A percentile compares a stretch with the other conserved stretches of the same genome.
These are phyloP conservation scores for Lutra lutra DNA, from an alignment of 2,797 vertebrate genomes.

Conservation along the genomic window DNA sequence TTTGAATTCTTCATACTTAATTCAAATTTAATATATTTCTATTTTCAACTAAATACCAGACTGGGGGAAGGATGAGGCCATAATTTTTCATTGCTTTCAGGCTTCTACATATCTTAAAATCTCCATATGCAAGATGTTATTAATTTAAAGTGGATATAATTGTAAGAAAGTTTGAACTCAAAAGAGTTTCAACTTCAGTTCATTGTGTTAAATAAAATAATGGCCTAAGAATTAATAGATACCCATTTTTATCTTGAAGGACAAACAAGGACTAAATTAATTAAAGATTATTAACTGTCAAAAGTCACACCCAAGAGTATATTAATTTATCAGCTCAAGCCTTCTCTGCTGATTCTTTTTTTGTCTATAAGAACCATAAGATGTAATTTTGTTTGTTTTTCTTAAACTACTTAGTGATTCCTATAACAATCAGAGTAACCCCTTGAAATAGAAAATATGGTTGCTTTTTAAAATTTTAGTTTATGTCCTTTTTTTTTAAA, in stretches of 20 bases:
- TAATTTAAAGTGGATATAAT: conserved; percentile 33
- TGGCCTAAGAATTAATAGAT: conserved; percentile 7
- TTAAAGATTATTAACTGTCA: conserved; percentile 60
- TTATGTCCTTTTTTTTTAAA: neutral
- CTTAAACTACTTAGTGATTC: neutral
- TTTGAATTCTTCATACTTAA: neutral
- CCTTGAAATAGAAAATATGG: neutral
- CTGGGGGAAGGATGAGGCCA: neutral
- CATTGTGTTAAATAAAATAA: neutral
- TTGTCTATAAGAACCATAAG: neutral
- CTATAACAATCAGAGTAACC: neutral
- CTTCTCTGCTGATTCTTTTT: conserved; percentile 23
- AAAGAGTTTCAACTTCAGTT: neutral
- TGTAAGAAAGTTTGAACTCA: neutral
- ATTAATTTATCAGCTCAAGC: conserved; percentile 11
- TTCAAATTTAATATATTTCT: neutral
- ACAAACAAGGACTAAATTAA: conserved; percentile 43
- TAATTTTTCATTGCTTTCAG: neutral
- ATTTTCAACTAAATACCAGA: neutral
- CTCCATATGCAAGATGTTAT: neutral
- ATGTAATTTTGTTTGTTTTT: conserved; percentile 54
- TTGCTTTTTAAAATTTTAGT: neutral
- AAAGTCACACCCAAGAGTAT: neutral
- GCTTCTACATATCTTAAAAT: neutral
- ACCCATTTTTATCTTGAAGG: conserved; percentile 48